Evolutionary conservation across 1,140 invertebrate species (phyloP).

Genomic region (Drosophila parvula): DNA sequence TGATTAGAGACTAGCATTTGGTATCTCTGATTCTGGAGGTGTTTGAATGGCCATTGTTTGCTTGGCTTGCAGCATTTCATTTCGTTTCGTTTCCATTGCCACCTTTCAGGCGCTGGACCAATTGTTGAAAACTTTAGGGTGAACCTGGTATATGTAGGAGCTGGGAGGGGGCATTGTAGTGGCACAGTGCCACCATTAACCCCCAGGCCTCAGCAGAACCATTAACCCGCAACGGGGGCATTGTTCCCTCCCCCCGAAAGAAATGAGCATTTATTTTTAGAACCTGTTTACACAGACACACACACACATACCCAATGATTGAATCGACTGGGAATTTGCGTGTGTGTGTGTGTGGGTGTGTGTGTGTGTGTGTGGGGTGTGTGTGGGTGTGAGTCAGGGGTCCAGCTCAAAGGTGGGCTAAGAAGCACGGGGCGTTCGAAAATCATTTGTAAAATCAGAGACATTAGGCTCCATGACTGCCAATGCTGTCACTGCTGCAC

Average conservation of each 20-base stretch:
- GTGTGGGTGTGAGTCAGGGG: neutral
- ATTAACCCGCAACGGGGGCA: slow-evolving; percentile 31
- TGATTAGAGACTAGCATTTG: slow-evolving; percentile 10
- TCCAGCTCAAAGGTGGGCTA: slow-evolving; percentile 32
- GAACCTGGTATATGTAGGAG: neutral
- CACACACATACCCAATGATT: slow-evolving; percentile 57
- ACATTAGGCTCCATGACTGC: slow-evolving; percentile 61
- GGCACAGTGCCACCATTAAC: neutral
- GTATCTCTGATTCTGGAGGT: neutral
- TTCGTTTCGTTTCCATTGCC: neutral
- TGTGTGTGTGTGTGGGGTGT: neutral
- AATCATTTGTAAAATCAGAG: slow-evolving; percentile 77
- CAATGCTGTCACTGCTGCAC: slow-evolving; percentile 7
- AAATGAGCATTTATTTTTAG: slow-evolving; percentile 63
- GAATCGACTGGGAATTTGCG: slow-evolving; percentile 44
- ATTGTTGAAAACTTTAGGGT: slow-evolving; percentile 34
- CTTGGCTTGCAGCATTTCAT: neutral
- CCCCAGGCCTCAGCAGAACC: neutral
- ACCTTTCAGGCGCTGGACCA: slow-evolving; percentile 22
- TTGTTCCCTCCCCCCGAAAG: slow-evolving; percentile 30
- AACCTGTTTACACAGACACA: slow-evolving; percentile 39
- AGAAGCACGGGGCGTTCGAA: slow-evolving; percentile 36
- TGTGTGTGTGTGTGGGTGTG: slow-evolving; percentile 21
- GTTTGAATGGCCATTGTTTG: slow-evolving; percentile 9
- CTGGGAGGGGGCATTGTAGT: neutral